A percentile compares a stretch with the other conserved stretches of the same genome.
Evolutionary conservation across 23 tunicate species (phyloP).

Genomic region (Botrylloides violaceus): DNA sequence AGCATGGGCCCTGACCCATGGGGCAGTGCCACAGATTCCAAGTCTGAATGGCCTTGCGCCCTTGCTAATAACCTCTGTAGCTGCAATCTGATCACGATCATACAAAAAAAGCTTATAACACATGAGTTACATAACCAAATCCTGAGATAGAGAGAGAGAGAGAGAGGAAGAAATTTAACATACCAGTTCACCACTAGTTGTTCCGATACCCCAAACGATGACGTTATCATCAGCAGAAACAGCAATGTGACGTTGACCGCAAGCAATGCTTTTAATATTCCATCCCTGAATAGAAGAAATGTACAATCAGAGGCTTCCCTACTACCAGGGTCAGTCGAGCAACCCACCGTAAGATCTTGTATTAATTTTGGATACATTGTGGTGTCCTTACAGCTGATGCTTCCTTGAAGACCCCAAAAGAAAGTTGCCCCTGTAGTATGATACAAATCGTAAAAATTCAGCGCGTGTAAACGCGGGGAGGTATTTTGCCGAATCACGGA

Average conservation of each 20-base stretch:
- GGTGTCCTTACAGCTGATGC: conserved; percentile 52
- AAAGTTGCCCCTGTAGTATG: conserved; percentile 54
- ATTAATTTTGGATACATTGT: conserved; percentile 95
- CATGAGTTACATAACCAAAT: no score
- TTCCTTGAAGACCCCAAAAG: conserved; percentile 91
- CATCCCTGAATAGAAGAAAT: conserved; percentile 56
- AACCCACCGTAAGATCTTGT: conserved; percentile 61
- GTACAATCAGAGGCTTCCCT: background rate
- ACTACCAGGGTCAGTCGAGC: background rate
- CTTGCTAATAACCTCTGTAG: no score
- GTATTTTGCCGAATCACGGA: background rate
- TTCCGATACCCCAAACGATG: conserved; percentile 82
- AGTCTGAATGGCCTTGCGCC: no score
- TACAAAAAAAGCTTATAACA: no score
- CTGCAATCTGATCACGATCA: no score
- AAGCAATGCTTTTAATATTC: conserved; percentile 73
- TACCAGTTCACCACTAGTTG: conserved; percentile 81
- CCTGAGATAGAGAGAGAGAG: no score
- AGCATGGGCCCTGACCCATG: no score
- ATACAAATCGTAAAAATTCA: background rate
- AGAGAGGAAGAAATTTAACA: background rate
- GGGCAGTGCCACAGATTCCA: no score
- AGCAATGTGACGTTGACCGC: conserved; percentile 67
- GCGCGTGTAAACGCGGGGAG: no score
- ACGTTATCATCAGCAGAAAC: conserved; percentile 93